Base-by-base conservation (phyloP, 2,888 invertebrate species). In the Trichogramma dendrolimi region DNA sequence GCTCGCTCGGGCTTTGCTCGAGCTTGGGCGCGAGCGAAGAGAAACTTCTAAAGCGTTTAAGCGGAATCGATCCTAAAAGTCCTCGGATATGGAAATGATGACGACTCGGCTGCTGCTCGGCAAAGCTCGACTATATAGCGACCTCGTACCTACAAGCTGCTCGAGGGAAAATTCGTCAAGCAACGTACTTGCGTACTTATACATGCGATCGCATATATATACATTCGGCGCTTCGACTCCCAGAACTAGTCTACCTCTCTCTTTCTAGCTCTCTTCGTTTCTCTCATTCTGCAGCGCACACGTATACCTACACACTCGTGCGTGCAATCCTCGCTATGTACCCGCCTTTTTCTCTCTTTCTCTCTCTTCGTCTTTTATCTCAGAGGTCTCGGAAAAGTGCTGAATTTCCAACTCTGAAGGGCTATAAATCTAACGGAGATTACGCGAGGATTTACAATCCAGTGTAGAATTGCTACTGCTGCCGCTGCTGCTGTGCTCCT, bases 371-470 rank as follows among this genome's bases (percentile, higher is more conserved):
- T 60, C 55, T 57, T 61, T 66, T 59, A 57, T 63, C 63, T 60
- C 44, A 57, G 58, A 51, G 41, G 52, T n/a, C 5, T 44, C 38
- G 47, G 61, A 54, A 66, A 66, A 66, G 65, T 61, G 65, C 65
- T 65, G 65, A 65, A 65, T 65, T 65, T 65, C 62, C 58, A 63
- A 61, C 62, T 63, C 63, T 63, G 65, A 61, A 63, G 65, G 61
- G 61, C 52, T 57, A 66, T 66, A 66, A 66, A 66, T 66, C 61
- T n/a, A 39, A 55, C 44, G 56, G 63, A 66, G 65, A 66, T 66
- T 66, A 66, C 65, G 57, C 59, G 50, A 61, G 63, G 63, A 66
- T 66, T 63, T 63, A 66, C 65, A 61, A 61, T 63, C 54, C 60
- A 49, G 62, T 62, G 52, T 57, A 57, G 58, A 61, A 61, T 58